Base-by-base conservation (phyloP, 1,140 invertebrate species). In the Panagrolaimus sp. region DNA sequence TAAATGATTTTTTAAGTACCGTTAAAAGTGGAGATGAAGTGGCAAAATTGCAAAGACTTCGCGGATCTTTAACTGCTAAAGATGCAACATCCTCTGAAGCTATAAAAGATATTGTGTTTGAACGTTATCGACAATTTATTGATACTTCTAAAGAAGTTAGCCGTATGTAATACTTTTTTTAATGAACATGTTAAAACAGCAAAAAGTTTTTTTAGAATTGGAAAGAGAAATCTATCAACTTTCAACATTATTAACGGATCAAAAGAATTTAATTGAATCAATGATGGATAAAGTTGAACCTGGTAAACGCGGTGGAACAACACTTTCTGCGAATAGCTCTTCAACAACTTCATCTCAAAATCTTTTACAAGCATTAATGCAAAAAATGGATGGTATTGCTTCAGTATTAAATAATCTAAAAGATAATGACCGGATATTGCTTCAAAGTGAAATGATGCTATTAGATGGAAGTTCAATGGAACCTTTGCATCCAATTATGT, bases 221-320 rank as follows among this genome's bases (percentile, higher is more conserved):
- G 95, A 98, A 86, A 91, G 92, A 74, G 96, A 98, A 87, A 98
- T 98, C 93, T 97, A 97, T 84, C 94, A 98, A 82, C 85, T 98
- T 15, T 96, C 93, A 15, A 92, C 96, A 82, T 88, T 96, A 72
- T 84, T 98, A n/a, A 91, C 91, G 32, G 94, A 98, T 80, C 94
- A 98, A 84, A 89, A 92, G 78, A 88, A 88, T 47, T 85, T 95
- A 43, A 87, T 97, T 52, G 89, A 89, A 68, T 89, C 89, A 32
- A 86, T 98, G 79, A 88, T 91, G 84, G 83, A 28, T 21, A 21
- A n/a, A 52, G 28, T 67, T n/a, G 21, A 28, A 9, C 21, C 14
- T 7, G 46, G n/a, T 0, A 47, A 58, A 26, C 43, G 28, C 32
- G 90, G 74, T 88, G 89, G 68, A 5, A 28, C 21, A 12, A 21